Evolutionary conservation across 1,140 invertebrate genomes (phyloP).

Genomic region (Zaprionus africanus): DNA sequence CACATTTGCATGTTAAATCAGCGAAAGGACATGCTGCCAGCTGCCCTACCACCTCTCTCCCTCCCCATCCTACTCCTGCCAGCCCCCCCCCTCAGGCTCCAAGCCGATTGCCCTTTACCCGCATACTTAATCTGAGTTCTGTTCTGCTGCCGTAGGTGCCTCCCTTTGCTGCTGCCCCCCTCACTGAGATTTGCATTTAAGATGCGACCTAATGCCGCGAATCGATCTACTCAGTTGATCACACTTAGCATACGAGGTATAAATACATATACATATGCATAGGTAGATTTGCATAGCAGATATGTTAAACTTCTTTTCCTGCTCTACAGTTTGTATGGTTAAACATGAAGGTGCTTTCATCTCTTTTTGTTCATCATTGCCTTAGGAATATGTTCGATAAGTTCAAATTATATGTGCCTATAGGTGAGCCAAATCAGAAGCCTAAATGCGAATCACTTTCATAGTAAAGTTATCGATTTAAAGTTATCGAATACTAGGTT

Average conservation of each 20-base stretch:
- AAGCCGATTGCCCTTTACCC: too few relatives aligned
- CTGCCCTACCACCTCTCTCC: background rate
- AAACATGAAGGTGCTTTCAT: too few relatives aligned
- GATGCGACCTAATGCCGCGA: conserved; percentile 32
- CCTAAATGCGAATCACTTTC: too few relatives aligned
- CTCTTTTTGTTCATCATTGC: too few relatives aligned
- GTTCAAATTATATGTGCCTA: too few relatives aligned
- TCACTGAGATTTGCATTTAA: conserved; percentile 40
- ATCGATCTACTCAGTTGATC: conserved; percentile 33
- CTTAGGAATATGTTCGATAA: too few relatives aligned
- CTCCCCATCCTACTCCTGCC: background rate
- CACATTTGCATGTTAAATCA: conserved; percentile 73
- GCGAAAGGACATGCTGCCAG: conserved; percentile 15
- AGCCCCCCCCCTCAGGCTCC: too few relatives aligned
- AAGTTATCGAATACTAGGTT: too few relatives aligned
- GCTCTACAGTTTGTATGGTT: too few relatives aligned
- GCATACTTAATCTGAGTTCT: conserved; percentile 1
- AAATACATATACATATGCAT: background rate
- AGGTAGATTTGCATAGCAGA: background rate
- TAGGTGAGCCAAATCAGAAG: too few relatives aligned
- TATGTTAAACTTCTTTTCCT: too few relatives aligned
- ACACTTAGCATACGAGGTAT: background rate
- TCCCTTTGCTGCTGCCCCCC: background rate
- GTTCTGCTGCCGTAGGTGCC: background rate
- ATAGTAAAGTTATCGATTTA: background rate